Evolutionary conservation across 1,140 invertebrate genomes (phyloP).

Genomic region (Anadara kagoshimensis): DNA sequence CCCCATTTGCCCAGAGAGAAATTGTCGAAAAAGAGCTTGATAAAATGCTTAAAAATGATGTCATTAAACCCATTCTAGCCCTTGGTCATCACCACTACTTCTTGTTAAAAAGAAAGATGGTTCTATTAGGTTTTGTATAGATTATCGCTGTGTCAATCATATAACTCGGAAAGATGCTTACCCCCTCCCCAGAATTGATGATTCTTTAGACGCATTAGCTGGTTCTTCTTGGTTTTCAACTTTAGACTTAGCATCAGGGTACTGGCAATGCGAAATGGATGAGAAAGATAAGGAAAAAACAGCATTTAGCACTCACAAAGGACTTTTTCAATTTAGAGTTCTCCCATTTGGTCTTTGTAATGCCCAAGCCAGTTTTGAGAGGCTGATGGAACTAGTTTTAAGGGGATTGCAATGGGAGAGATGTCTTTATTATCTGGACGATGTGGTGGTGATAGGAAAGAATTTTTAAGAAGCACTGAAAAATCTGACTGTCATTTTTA

Average conservation of each 20-base stretch:
- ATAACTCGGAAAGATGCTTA: constrained; percentile 6
- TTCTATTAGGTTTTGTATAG: constrained; percentile 74
- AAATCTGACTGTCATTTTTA: constrained; percentile 14
- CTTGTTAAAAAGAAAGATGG: constrained; percentile 74
- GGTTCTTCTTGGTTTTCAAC: constrained; percentile 11
- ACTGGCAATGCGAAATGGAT: background rate
- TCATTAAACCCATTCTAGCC: constrained; percentile 65
- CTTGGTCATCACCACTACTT: constrained; percentile 76
- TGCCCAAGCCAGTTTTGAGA: constrained; percentile 19
- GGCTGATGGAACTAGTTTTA: constrained; percentile 14
- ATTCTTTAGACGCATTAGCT: background rate
- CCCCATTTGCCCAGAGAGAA: constrained; percentile 10
- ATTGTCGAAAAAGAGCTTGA: constrained; percentile 30
- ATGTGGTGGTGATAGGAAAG: constrained; percentile 20
- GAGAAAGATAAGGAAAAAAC: constrained; percentile 7
- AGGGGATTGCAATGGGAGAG: background rate
- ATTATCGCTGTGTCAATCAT: constrained; percentile 70
- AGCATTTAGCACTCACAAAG: constrained; percentile 25
- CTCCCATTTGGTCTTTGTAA: constrained; percentile 43
- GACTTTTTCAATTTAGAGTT: constrained; percentile 42
- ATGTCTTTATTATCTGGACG: constrained; percentile 35
- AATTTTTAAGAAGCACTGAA: constrained; percentile 4
- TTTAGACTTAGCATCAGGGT: constrained; percentile 5
- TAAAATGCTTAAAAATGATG: constrained; percentile 62
- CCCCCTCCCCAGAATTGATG: constrained; percentile 8